phyloP scores from a whole-genome alignment of 2,888 invertebrate genomes.

The Plagodis pulveraria region DNA sequence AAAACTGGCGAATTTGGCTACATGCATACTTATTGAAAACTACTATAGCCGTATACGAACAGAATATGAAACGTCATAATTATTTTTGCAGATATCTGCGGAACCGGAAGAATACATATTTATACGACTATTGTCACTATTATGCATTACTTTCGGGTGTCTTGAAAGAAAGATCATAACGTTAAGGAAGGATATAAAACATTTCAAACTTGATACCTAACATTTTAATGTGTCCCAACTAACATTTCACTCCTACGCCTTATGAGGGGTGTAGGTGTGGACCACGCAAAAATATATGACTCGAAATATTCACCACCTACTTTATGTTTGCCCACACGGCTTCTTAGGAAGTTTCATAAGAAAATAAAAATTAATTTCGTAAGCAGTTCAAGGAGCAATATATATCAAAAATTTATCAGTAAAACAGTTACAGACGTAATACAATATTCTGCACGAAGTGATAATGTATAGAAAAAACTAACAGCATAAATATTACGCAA shows the following conservation, averaged over 20 bases:
- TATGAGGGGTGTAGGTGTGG: conserved; percentile 41
- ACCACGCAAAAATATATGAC: conserved; percentile 42
- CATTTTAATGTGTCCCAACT: conserved; percentile 23
- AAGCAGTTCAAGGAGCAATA: conserved; percentile 1
- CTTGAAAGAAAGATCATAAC: conserved; percentile 30
- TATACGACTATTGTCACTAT: no score
- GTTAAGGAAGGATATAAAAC: conserved; percentile 29
- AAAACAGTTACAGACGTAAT: no score
- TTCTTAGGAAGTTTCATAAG: conserved; percentile 15
- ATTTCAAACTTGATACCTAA: conserved; percentile 25
- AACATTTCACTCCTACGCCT: conserved; percentile 38
- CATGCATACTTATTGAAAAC: no score
- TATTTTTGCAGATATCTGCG: neutral
- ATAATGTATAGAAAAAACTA: no score
- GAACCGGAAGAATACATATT: neutral
- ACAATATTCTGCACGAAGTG: no score
- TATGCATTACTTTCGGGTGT: no score
- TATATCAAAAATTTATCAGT: no score
- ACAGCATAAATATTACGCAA: no score
- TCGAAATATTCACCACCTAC: conserved; percentile 35
- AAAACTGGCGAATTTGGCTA: no score
- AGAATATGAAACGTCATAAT: conserved; percentile 1
- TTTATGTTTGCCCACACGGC: conserved; percentile 15
- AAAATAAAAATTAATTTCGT: conserved; percentile 19
- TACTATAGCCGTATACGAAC: neutral